Conservation (phyloP, 2,797 vertebrate species). For the Alcedo atthis region DNA sequence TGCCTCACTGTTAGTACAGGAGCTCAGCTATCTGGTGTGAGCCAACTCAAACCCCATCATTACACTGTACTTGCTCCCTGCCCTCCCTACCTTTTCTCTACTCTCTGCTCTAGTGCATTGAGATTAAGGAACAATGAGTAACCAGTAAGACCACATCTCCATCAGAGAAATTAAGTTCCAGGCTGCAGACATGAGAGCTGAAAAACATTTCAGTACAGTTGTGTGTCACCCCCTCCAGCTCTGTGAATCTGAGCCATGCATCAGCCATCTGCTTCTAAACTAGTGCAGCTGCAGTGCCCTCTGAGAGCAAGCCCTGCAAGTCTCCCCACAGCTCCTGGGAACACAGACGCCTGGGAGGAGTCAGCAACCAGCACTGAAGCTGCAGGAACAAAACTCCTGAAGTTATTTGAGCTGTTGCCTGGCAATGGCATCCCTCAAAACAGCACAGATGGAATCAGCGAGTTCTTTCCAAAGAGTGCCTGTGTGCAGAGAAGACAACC, state of each 20-base stretch:
- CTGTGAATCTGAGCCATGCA: neutral
- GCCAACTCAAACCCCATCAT: neutral
- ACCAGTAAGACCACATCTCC: neutral
- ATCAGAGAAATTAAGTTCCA: neutral
- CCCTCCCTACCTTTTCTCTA: neutral
- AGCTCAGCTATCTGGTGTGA: neutral
- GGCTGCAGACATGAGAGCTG: neutral
- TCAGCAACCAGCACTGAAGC: neutral
- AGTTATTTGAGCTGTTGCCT: rapidly evolving
- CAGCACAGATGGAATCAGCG: neutral
- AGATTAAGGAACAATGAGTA: neutral
- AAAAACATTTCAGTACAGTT: neutral
- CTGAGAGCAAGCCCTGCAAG: neutral
- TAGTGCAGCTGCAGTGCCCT: neutral
- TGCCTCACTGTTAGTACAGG: neutral
- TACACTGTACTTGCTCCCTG: neutral
- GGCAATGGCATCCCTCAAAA: neutral
- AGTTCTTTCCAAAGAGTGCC: neutral
- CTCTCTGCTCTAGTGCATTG: neutral
- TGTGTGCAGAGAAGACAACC: neutral
- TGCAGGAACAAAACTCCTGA: neutral
- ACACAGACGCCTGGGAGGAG: neutral
- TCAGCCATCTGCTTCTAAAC: neutral
- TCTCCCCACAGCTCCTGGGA: neutral
- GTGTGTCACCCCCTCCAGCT: neutral